Evolutionary conservation across 2,888 invertebrate genomes (phyloP), one percentile per base, ranked within the genome.

Genomic region (Athalia cordata): DNA sequence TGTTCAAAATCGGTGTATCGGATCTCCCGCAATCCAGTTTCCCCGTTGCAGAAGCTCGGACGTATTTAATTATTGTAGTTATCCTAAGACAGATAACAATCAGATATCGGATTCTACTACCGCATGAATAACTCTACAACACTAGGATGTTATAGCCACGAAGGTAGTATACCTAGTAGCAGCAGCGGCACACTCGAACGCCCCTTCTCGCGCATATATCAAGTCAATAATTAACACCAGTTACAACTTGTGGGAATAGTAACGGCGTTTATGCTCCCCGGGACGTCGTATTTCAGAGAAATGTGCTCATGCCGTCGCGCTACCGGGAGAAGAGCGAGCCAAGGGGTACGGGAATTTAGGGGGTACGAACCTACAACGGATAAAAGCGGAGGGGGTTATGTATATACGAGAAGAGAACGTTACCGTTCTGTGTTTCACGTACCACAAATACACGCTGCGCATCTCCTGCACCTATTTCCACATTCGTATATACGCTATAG

Each of bases 171-270:
- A 4, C n/a, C 13, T 7, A 13, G 29, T 62, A 13, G 8, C n/a
- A 9, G 49, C 76, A 68, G 62, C 72, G 43, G 67, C 78, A 77
- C 78, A 78, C 80, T 50, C 80, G 76, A 64, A 62, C 81, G 80
- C 78, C 70, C 78, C 79, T 55, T 52, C 78, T 43, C 82, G 49
- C 76, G 75, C 81, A 85, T 87, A 87, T 87, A 88, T 87, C 87
- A 85, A 86, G 87, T 88, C 89, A 89, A 89, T 89, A 89, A 89
- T 89, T 89, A 89, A 89, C 89, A 89, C 88, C 89, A 89, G 89
- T 89, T 89, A 89, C 89, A 89, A 89, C 89, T 89, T 89, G 89
- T 87, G 89, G 89, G 89, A 89, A 89, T 88, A 89, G 89, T 87
- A 89, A 88, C 88, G 88, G 88, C 88, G 86, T 88, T 89, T 87